Percentiles rank a stretch among this genome's conserved stretches.
phyloP scores from a whole-genome alignment of 2,888 invertebrate species.

The Zaprionus bogoriensis region DNA sequence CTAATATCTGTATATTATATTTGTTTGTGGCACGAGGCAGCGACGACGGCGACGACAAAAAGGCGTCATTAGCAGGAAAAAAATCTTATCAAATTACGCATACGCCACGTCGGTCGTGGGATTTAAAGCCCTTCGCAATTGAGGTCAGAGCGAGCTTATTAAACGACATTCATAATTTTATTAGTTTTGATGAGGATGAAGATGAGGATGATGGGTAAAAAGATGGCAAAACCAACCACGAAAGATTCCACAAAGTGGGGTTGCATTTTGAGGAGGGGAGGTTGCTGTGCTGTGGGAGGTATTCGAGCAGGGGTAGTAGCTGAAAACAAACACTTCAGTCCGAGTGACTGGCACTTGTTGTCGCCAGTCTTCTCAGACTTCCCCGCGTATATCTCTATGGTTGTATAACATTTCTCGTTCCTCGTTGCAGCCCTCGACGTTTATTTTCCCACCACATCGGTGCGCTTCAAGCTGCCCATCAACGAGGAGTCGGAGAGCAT shows the following conservation, averaged over 20 bases:
- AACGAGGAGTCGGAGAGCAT: constrained; percentile 80
- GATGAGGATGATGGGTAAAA: constrained; percentile 42
- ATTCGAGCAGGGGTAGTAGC: neutral
- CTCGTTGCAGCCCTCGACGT: constrained; percentile 75
- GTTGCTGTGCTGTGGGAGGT: too few relatives aligned
- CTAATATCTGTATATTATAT: constrained; percentile 76
- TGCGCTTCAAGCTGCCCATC: constrained; percentile 80
- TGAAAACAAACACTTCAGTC: neutral
- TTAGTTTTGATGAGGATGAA: constrained; percentile 43
- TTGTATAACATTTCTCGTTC: neutral
- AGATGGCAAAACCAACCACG: constrained; percentile 19
- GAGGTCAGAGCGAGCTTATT: constrained; percentile 66
- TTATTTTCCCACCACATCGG: constrained; percentile 80
- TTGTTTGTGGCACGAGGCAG: constrained; percentile 70
- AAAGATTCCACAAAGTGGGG: constrained; percentile 23
- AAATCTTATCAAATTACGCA: constrained; percentile 75
- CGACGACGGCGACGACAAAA: constrained; percentile 27
- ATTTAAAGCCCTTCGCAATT: constrained; percentile 43
- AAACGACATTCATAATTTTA: constrained; percentile 66
- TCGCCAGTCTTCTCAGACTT: constrained; percentile 21
- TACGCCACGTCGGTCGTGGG: constrained; percentile 53
- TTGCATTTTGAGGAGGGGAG: constrained; percentile 14
- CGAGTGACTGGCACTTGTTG: constrained; percentile 53
- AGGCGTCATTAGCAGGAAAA: constrained; percentile 55
- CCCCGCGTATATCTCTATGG: neutral